Evolutionary conservation across 2,888 invertebrate genomes (phyloP), one percentile per base, ranked within the genome.

Genomic region (Polydrusus tereticollis): DNA sequence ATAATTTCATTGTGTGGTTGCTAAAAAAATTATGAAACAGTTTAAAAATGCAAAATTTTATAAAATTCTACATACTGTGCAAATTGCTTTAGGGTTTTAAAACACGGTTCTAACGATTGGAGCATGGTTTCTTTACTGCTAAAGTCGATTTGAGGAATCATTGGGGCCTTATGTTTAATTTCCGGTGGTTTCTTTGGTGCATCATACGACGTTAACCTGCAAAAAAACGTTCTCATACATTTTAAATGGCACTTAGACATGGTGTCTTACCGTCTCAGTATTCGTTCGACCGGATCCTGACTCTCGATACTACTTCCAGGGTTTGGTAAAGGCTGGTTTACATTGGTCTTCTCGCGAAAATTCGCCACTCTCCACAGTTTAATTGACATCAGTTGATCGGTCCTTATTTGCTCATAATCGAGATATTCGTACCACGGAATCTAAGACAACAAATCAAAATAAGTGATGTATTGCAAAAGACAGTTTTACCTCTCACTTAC

Each of bases 371-470:
- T 84, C 91, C 91, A 92, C 4, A 87, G 85, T 65, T 86, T 85
- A 0, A 89, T 83, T 50, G 87, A 87, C 10, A 86, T 83, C 59
- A 86, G 81, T 82, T 90, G 89, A 26, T 86, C 85, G 69, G 86
- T 85, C 69, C 89, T 88, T 20, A 92, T 86, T 14, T 85, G 80
- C 66, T 88, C 87, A 33, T 89, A 86, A 82, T 91, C 89, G 0
- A 93, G 81, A 80, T 88, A 91, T 79, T 93, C 92, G 14, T 90
- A 85, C 93, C 93, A 93, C 33, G 90, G 89, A 66, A 82, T 83
- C 88, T 88, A 78, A 33, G 73, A 12, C 7, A 21, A 47, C n/a
- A n/a, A n/a, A n/a, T n/a, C n/a, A n/a, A n/a, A n/a, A n/a, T n/a
- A n/a, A n/a, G n/a, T n/a, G n/a, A n/a, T n/a, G n/a, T n/a, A n/a